phyloP scores from a whole-genome alignment of 2,888 invertebrate species.

The Halocaridina rubra region DNA sequence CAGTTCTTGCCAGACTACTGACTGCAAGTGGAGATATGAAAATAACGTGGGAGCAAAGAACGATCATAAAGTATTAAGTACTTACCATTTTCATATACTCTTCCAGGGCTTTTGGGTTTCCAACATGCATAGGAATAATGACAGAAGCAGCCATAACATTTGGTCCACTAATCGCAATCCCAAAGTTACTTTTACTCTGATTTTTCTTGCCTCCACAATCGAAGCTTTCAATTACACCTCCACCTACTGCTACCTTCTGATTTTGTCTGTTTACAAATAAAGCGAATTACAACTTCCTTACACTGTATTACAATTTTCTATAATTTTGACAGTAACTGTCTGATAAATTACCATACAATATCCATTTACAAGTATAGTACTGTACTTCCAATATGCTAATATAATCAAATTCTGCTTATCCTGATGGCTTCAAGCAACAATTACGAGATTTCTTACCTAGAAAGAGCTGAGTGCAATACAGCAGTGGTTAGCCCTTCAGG shows the following conservation, averaged over 20 bases:
- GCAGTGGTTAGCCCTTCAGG: constrained; percentile 27
- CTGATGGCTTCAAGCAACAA: no score
- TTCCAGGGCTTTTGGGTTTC: constrained; percentile 57
- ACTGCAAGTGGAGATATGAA: no score
- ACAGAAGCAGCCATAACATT: constrained; percentile 65
- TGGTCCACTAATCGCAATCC: constrained; percentile 64
- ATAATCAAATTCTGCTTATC: not conserved
- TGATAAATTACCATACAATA: no score
- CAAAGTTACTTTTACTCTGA: constrained; percentile 48
- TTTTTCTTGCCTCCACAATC: constrained; percentile 24
- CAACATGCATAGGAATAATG: constrained; percentile 62
- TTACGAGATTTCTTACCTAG: not conserved
- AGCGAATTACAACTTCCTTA: no score
- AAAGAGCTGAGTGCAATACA: constrained; percentile 25
- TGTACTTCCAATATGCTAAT: not conserved
- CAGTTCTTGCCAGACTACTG: no score
- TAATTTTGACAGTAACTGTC: no score
- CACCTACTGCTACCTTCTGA: constrained; percentile 64
- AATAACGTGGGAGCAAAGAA: no score
- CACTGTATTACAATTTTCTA: no score
- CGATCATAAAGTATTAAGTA: no score
- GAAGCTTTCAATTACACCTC: constrained; percentile 64
- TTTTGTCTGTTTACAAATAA: constrained; percentile 63
- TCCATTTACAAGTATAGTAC: not conserved
- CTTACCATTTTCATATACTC: constrained; percentile 61